These are phyloP conservation scores for Lydus trimaculatus DNA, from an alignment of 2,888 invertebrate species.

Conservation along the genomic window DNA sequence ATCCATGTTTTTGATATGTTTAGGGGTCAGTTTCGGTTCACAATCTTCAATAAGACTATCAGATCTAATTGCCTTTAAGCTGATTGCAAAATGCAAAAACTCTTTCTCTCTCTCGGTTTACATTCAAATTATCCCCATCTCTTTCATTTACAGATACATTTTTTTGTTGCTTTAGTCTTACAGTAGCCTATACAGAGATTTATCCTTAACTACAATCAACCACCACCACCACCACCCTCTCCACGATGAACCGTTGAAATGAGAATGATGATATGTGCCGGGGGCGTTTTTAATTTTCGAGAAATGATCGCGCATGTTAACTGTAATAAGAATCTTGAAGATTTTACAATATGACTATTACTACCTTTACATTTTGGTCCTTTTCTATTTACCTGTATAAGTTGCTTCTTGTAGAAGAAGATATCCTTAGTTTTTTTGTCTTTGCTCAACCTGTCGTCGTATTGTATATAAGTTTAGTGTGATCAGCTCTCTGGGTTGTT, in stretches of 20 bases:
- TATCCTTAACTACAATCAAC: neutral
- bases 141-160: neutral
- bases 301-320: constrained; percentile 60
- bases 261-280: constrained; percentile 59
- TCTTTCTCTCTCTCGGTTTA: neutral
- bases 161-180: neutral
- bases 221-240: neutral
- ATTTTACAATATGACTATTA: constrained; percentile 50
- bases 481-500: constrained; percentile 49
- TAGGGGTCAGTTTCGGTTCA: no score
- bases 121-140: neutral
- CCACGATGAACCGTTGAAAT: constrained; percentile 46
- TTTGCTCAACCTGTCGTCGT: constrained; percentile 23
- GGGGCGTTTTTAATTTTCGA: constrained; percentile 61
- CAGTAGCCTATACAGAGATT: neutral
- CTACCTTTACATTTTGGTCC: constrained; percentile 35
- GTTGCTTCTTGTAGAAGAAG: no score
- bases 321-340: constrained; percentile 58
- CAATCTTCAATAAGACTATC: no score
- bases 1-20: constrained; percentile 11
- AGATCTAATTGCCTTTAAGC: neutral
- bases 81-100: neutral
- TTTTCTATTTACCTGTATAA: constrained; percentile 48
- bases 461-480: constrained; percentile 31
- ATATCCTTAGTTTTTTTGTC: constrained; percentile 16